Conservation (phyloP, 2,888 invertebrate species). For the Synergus gifuensis region DNA sequence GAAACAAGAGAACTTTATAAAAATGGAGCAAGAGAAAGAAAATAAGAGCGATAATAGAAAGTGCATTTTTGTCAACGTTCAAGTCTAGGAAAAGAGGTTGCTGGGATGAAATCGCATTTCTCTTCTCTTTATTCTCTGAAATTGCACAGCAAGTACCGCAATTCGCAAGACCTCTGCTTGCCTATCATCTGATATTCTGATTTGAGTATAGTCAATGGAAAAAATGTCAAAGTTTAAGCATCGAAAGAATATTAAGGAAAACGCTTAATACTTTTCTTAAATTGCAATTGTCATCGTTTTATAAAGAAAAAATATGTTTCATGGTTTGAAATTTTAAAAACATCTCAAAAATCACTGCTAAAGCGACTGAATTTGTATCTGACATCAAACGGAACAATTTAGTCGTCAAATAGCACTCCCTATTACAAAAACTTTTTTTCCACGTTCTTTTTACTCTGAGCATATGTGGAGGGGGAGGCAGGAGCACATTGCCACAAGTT, state of each 20-base stretch:
- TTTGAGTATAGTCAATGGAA: not conserved
- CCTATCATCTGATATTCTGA: conserved; percentile 20
- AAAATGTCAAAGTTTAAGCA: conserved; percentile 13
- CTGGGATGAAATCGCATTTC: conserved; percentile 64
- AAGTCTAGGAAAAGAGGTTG: conserved; percentile 52
- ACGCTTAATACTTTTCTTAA: too few relatives aligned
- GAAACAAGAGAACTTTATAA: not conserved
- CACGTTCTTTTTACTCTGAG: not conserved
- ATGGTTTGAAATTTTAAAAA: too few relatives aligned
- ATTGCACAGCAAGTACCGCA: conserved; percentile 56
- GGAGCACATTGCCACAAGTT: conserved; percentile 4
- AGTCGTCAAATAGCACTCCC: conserved; percentile 65
- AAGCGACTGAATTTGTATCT: conserved; percentile 59
- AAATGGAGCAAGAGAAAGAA: not conserved
- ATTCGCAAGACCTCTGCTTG: conserved; percentile 46
- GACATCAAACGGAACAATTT: conserved; percentile 71
- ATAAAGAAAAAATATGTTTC: too few relatives aligned
- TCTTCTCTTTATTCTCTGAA: conserved; percentile 56
- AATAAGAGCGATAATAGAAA: conserved; percentile 53
- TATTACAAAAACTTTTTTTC: not conserved
- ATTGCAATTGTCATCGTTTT: too few relatives aligned
- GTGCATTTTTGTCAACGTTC: conserved; percentile 56
- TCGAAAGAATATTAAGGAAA: not conserved
- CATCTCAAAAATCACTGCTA: not conserved
- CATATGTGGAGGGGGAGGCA: not conserved